Percentiles rank a stretch among this genome's conserved stretches.
Conservation (phyloP, 2,797 vertebrate genomes). For the Valencia hispanica region DNA sequence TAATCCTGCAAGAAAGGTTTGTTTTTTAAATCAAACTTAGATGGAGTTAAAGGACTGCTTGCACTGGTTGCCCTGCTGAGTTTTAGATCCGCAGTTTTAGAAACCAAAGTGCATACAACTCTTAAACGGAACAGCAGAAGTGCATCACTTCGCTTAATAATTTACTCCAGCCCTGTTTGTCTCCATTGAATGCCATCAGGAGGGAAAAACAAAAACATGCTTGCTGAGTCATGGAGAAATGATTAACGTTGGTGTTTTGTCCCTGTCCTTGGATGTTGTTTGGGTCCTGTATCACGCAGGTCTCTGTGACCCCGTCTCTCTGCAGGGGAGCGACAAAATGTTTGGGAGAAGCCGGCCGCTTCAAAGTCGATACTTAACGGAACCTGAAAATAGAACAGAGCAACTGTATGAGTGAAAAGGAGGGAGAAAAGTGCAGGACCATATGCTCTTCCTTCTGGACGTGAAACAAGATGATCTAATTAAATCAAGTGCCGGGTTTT, state of each 20-base stretch:
- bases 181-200: slow-evolving; percentile 51
- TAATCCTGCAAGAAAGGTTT: too few relatives aligned
- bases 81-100: neutral
- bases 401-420: slow-evolving; percentile 50
- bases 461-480: slow-evolving; percentile 68
- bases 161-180: slow-evolving; percentile 53
- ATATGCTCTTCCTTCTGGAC: slow-evolving; percentile 78
- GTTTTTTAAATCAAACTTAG: neutral
- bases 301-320: slow-evolving; percentile 61
- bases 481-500: slow-evolving; percentile 72
- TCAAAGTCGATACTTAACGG: slow-evolving; percentile 55
- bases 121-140: slow-evolving; percentile 9
- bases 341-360: slow-evolving; percentile 52
- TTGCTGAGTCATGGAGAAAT: slow-evolving; percentile 37
- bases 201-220: slow-evolving; percentile 3
- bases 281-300: slow-evolving; percentile 44
- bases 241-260: slow-evolving; percentile 59
- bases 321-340: slow-evolving; percentile 43
- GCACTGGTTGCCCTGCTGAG: neutral
- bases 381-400: slow-evolving; percentile 73
- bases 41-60: neutral
- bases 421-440: slow-evolving; percentile 47
- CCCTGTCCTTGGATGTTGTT: slow-evolving; percentile 64
- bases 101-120: neutral
- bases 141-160: slow-evolving; percentile 24